Evolutionary conservation across 2,113 vertebrate genomes (phyloP).

Genomic region (Bubo bubo): DNA sequence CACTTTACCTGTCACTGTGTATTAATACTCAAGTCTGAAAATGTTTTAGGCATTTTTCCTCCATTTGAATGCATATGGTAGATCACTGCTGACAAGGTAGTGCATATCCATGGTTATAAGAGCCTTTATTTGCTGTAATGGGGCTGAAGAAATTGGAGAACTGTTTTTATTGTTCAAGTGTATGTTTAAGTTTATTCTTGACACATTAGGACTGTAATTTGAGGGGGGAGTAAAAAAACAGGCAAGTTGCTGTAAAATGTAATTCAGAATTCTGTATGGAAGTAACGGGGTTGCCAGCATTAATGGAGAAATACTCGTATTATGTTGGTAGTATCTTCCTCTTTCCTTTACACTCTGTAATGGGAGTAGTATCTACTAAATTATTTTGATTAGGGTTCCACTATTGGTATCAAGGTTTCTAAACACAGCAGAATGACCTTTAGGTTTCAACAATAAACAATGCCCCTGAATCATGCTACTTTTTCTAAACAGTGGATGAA

Average conservation of each 20-base stretch:
- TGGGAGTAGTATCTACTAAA: not conserved
- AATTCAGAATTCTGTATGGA: not conserved
- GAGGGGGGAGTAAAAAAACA: accelerated
- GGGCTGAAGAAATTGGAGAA: not conserved
- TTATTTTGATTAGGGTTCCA: slow-evolving; percentile 20
- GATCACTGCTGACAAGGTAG: not conserved
- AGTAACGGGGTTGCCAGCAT: not conserved
- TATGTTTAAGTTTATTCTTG: not conserved
- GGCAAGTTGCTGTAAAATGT: not conserved
- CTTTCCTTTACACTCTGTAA: not conserved
- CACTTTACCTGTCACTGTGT: not conserved
- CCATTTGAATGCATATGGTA: not conserved
- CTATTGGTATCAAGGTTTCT: not conserved
- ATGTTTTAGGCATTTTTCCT: not conserved
- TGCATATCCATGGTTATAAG: not conserved
- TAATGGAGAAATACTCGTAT: not conserved
- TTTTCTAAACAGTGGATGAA: not conserved
- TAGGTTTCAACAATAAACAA: not conserved
- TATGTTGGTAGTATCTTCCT: not conserved
- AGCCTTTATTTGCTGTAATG: not conserved
- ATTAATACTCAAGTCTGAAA: not conserved
- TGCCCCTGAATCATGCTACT: not conserved
- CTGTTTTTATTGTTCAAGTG: not conserved
- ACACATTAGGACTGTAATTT: not conserved
- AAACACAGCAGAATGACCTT: slow-evolving; percentile 35